Evolutionary conservation across 2,797 vertebrate species (phyloP), one percentile per base, ranked within the genome.

Genomic region (Lerista edwardsae): DNA sequence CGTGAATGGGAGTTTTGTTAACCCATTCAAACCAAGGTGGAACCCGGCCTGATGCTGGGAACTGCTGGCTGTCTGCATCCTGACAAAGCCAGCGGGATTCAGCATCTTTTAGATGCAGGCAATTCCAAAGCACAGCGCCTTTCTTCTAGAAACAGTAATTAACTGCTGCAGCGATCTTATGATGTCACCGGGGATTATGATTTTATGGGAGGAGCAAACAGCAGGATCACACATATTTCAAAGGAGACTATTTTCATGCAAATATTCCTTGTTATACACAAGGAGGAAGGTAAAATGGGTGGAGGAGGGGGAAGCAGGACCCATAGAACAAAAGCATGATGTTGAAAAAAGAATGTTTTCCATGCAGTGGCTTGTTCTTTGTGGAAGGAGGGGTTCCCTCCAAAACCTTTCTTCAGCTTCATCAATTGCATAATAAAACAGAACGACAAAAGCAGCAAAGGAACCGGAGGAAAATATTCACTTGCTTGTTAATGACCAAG

Each of bases 1-100:
- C 83, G 86, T 90, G 88, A 92, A 94, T 74, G 87, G 59, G 31
- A 88, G 76, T 93, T 93, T n/a, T n/a, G n/a, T n/a, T n/a, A n/a
- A n/a, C 59, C 36, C 89, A 87, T 91, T 90, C 68, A 82, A 82
- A 73, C 59, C 59, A 62, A n/a, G 74, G 67, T 81, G 65, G 68
- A n/a, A 12, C 71, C 83, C 69, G 87, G 69, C 69, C 31, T 71
- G 81, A 62, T 55, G 68, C 72, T 41, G 59, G 87, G 83, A 80
- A 82, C 64, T 1, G 0, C 62, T 65, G 44, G 4, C 78, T 84
- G 65, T 61, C 69, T 76, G 9, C 59, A 2, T 51, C 73, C 39
- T 80, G 57, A 76, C 10, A 75, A 83, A 88, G 82, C 23, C 25
- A 21, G 10, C 41, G 85, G 81, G 59, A 51, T n/a, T 86, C 3